These are phyloP conservation scores for Phortica okadai DNA, from an alignment of 2,888 invertebrate species.

Conservation along the genomic window DNA sequence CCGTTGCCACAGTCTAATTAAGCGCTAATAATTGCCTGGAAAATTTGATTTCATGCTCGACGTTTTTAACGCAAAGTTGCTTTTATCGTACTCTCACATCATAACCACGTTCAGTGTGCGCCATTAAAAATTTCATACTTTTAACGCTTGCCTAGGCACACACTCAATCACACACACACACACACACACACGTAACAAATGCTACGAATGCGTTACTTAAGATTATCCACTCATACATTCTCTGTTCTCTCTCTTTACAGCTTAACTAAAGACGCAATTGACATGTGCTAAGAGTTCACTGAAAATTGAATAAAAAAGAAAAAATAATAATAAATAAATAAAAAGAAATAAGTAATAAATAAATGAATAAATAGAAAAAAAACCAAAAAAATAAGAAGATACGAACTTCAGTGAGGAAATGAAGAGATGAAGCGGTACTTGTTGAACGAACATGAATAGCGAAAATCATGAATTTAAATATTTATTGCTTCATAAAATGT, in stretches of 20 bases:
- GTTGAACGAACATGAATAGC: neutral
- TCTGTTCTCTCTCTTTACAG: conserved; percentile 42
- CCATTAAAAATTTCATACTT: neutral
- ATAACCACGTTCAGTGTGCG: neutral
- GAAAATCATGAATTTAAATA: conserved; percentile 31
- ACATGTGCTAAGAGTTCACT: conserved; percentile 8
- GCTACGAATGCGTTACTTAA: neutral
- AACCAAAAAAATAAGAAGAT: neutral
- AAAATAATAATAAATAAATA: conserved; percentile 23
- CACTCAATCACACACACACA: neutral
- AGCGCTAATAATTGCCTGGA: conserved; percentile 22
- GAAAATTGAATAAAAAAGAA: conserved; percentile 39
- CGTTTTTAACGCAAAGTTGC: neutral
- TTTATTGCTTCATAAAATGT: conserved; percentile 30
- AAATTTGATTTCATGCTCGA: conserved; percentile 27
- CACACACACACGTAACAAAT: neutral
- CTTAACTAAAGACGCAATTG: conserved; percentile 51
- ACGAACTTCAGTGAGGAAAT: neutral
- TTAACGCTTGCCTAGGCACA: neutral
- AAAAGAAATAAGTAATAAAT: conserved; percentile 26
- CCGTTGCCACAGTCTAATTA: conserved; percentile 9
- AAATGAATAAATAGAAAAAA: conserved; percentile 14
- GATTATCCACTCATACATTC: neutral
- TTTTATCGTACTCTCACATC: neutral
- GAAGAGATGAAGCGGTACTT: conserved; percentile 4